Base-by-base conservation (phyloP, 1,140 invertebrate species). In the Steinernema feltiae region DNA sequence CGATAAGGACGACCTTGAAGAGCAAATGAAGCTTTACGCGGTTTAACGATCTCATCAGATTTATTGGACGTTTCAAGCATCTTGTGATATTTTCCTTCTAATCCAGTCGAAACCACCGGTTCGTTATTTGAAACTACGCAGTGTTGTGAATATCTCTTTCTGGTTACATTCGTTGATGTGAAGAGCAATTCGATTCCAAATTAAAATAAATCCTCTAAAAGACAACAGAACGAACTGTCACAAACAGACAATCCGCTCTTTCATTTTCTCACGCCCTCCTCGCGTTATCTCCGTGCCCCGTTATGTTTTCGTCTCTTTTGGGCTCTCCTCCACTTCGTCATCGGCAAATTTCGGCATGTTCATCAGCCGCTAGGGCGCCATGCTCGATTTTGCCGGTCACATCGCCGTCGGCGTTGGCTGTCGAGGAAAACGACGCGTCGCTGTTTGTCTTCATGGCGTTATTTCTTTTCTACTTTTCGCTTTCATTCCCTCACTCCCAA, bases 371-470 rank as follows among this genome's bases (percentile, higher is more conserved):
- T 27, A 3, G 15, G 53, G 53, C 53, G 3, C 53, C 35, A 41
- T 18, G 35, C 35, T 41, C 35, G 35, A 41, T 41, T 41, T 41
- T 41, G 35, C 53, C 53, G 53, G 53, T 63, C 53, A 21, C 53
- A 63, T 63, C 53, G 53, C 53, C 53, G 24, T 12, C 24, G 53
- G 53, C 53, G 7, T 15, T 63, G 24, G 53, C 24, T 41, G 35
- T 7, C 35, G 35, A 7, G 53, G 24, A 63, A 7, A 21, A 27
- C 53, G 24, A 27, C 53, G 53, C 24, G 15, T 3, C 53, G 15
- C 53, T 63, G 53, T 63, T 63, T 63, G 53, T 63, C 53, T 63
- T 63, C 53, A 63, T 63, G 24, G 53, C 53, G 53, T 63, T 63
- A 27, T 63, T 15, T 63, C 53, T 63, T 63, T 63, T 63, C 53